Evolutionary conservation across 2,797 vertebrate genomes (phyloP).

Genomic region (Gallinago nigripennis): DNA sequence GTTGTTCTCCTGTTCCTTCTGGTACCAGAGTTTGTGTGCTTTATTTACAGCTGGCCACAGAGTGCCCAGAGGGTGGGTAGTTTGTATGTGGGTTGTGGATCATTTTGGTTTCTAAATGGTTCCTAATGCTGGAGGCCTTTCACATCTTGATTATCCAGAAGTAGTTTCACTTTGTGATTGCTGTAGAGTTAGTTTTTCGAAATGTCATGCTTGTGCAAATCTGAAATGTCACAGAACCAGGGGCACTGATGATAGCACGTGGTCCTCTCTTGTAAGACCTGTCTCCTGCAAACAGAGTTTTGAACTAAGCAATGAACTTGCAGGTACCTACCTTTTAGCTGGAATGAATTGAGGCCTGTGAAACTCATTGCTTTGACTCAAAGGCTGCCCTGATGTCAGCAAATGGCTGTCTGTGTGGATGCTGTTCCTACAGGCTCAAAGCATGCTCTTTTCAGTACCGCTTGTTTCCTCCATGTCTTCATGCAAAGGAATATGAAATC

Average conservation of each 20-base stretch:
- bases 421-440: not conserved
- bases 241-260: not conserved
- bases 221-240: not conserved
- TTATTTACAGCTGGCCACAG: not conserved
- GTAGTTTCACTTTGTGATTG: not conserved
- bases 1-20: not conserved
- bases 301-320: not conserved
- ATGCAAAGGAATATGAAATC: not conserved
- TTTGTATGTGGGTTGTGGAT: not conserved
- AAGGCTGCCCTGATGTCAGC: not conserved
- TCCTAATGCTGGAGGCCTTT: not conserved
- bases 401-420: not conserved
- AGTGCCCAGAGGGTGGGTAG: not conserved
- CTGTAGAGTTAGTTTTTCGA: not conserved
- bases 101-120: not conserved
- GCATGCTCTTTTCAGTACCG: not conserved
- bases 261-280: not conserved
- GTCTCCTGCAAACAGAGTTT: not conserved
- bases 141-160: not conserved
- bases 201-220: not conserved
- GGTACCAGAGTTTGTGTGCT: not conserved
- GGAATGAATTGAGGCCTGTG: not conserved
- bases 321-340: not conserved
- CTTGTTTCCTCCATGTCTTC: rapidly evolving
- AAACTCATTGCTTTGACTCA: not conserved